Conservation (phyloP, 2,888 invertebrate species). For the Chrysolina oricalcia region DNA sequence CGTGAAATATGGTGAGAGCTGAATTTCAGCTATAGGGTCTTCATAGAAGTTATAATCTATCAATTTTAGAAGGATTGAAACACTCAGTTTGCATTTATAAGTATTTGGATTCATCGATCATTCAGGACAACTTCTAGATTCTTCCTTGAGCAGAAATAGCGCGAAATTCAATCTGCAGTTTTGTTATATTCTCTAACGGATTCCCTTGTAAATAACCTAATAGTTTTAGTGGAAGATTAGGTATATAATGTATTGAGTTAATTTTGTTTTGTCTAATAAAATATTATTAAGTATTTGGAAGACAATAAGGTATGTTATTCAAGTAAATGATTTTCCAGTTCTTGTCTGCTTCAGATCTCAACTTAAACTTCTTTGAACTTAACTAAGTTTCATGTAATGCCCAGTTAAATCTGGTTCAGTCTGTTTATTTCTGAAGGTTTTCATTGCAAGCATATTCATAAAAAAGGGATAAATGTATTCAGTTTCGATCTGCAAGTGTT, state of each 20-base stretch:
- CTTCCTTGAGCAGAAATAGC: not conserved
- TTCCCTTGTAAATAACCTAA: conserved; percentile 49
- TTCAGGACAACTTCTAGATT: not conserved
- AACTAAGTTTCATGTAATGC: not conserved
- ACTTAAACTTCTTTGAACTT: not conserved
- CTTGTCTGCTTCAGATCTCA: conserved; percentile 28
- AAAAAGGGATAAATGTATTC: too few species aligned
- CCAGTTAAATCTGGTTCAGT: not conserved
- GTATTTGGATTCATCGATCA: not conserved
- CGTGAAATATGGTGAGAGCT: too few species aligned
- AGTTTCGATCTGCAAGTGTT: too few species aligned
- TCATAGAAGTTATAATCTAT: too few species aligned
- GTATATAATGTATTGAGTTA: conserved; percentile 57
- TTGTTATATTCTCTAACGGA: conserved; percentile 17
- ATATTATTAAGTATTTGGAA: conserved; percentile 62
- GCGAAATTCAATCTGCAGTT: not conserved
- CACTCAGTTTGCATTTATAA: not conserved
- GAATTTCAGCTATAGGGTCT: too few species aligned
- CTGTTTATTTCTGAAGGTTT: not conserved
- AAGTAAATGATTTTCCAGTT: conserved; percentile 40
- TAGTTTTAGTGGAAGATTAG: conserved; percentile 44
- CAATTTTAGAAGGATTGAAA: too few species aligned
- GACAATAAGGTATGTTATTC: conserved; percentile 60
- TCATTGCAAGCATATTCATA: not conserved
- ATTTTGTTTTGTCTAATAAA: conserved; percentile 50